phyloP scores from a whole-genome alignment of 2,797 vertebrate species.

The Oreochromis mossambicus region DNA sequence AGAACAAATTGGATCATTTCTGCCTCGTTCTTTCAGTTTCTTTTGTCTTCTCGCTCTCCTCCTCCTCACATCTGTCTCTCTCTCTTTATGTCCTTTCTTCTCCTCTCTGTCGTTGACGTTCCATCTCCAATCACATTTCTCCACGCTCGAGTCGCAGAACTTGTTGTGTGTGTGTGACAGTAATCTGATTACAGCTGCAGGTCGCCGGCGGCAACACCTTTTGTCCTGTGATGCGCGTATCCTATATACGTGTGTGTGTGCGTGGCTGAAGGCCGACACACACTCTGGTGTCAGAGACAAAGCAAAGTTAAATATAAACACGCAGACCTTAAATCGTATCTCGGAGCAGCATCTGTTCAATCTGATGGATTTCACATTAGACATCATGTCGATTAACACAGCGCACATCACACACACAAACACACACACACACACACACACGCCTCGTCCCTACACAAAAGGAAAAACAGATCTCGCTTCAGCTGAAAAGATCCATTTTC shows the following conservation, averaged over 20 bases:
- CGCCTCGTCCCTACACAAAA: neutral
- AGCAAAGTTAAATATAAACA: conserved; percentile 53
- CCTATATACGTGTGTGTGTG: neutral
- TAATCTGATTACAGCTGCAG: conserved; percentile 59
- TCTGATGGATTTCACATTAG: conserved; percentile 29
- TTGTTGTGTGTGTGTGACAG: conserved; percentile 31
- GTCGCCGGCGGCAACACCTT: conserved; percentile 48
- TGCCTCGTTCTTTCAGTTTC: neutral
- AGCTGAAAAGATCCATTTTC: neutral
- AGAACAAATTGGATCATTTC: neutral
- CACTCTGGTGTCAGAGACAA: conserved; percentile 18
- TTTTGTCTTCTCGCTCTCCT: neutral
- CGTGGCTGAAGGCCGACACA: neutral
- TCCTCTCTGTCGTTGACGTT: conserved; percentile 12
- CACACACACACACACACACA: conserved; percentile 5
- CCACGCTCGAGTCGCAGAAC: neutral
- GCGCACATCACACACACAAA: neutral
- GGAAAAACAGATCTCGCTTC: neutral
- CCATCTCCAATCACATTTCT: conserved; percentile 47
- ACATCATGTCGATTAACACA: conserved; percentile 47
- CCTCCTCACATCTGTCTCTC: neutral
- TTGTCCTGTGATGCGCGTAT: conserved; percentile 31
- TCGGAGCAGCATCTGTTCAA: conserved; percentile 40
- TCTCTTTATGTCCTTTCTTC: conserved; percentile 2
- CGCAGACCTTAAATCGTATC: conserved; percentile 16